Percentiles rank a stretch among this genome's conserved stretches.
phyloP scores from a whole-genome alignment of 2,797 vertebrate species.

The Clamator glandarius region DNA sequence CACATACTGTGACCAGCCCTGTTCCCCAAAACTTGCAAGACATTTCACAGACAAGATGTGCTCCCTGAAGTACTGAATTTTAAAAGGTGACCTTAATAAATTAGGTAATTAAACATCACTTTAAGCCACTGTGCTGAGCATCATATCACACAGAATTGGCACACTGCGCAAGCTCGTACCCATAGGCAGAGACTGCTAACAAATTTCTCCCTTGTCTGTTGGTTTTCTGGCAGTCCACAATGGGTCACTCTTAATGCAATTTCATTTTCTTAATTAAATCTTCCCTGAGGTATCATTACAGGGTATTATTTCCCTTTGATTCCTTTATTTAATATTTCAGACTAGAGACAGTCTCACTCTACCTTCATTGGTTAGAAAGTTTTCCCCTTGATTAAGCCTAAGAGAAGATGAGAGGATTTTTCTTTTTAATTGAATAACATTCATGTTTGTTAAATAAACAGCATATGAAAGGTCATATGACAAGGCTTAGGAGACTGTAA shows the following conservation, averaged over 20 bases:
- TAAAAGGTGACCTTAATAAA: not conserved
- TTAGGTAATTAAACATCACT: not conserved
- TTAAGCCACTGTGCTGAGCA: not conserved
- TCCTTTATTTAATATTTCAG: slow-evolving; percentile 49
- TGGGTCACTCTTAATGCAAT: slow-evolving; percentile 32
- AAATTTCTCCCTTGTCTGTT: not conserved
- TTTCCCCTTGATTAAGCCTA: not conserved
- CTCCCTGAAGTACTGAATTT: not conserved
- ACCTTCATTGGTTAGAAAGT: not conserved
- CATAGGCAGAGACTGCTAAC: not conserved
- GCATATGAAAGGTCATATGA: not conserved
- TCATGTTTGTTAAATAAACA: not conserved
- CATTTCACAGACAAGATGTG: not conserved
- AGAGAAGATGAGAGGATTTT: not conserved
- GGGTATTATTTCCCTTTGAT: slow-evolving; percentile 38
- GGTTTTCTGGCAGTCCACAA: slow-evolving; percentile 35
- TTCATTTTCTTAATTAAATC: slow-evolving; percentile 61
- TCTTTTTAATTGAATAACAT: not conserved
- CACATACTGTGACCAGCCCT: rapidly evolving
- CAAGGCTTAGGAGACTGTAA: not conserved
- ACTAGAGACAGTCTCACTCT: not conserved
- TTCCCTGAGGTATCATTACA: slow-evolving; percentile 23
- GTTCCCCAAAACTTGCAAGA: not conserved
- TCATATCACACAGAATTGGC: not conserved
- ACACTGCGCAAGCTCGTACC: not conserved